phyloP scores from a whole-genome alignment of 2,888 invertebrate species.

The Oxytorus armatus region DNA sequence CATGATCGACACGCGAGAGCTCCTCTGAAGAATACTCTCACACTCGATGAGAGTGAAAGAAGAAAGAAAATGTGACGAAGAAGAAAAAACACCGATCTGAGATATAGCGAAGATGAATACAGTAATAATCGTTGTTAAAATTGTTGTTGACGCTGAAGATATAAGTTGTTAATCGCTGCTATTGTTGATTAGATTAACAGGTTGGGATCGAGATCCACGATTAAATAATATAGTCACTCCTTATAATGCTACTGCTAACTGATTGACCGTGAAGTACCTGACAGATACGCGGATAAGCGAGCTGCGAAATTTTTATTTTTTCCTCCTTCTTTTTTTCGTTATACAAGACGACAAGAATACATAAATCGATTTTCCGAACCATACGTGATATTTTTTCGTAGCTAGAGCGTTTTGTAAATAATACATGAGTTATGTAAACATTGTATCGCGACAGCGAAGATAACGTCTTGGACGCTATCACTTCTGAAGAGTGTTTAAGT shows the following conservation, averaged over 20 bases:
- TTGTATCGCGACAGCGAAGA: slow-evolving; percentile 28
- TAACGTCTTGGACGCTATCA: slow-evolving; percentile 4
- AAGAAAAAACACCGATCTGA: slow-evolving; percentile 37
- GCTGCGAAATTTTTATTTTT: slow-evolving; percentile 34
- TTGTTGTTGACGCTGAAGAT: slow-evolving; percentile 79
- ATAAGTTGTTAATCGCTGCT: slow-evolving; percentile 80
- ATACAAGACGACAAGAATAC: slow-evolving; percentile 1
- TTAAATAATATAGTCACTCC: slow-evolving; percentile 38
- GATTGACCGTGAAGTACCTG: slow-evolving; percentile 63
- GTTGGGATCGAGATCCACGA: slow-evolving; percentile 50
- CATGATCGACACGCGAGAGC: too few relatives aligned
- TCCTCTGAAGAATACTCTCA: too few relatives aligned
- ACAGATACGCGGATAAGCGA: slow-evolving; percentile 55
- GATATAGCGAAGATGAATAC: slow-evolving; percentile 53
- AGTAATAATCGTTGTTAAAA: slow-evolving; percentile 69
- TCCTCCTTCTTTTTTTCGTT: slow-evolving; percentile 14
- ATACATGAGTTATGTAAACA: slow-evolving; percentile 42
- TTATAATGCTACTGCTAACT: slow-evolving; percentile 43
- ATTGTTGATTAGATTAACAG: slow-evolving; percentile 74
- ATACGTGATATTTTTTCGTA: slow-evolving; percentile 27
- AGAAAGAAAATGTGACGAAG: slow-evolving; percentile 5
- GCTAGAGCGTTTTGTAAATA: slow-evolving; percentile 63
- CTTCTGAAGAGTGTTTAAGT: neutral
- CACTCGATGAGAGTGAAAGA: slow-evolving; percentile 10
- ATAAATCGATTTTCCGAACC: neutral